These are phyloP conservation scores for Daboia siamensis DNA, from an alignment of 2,113 vertebrate species.

Conservation along the genomic window DNA sequence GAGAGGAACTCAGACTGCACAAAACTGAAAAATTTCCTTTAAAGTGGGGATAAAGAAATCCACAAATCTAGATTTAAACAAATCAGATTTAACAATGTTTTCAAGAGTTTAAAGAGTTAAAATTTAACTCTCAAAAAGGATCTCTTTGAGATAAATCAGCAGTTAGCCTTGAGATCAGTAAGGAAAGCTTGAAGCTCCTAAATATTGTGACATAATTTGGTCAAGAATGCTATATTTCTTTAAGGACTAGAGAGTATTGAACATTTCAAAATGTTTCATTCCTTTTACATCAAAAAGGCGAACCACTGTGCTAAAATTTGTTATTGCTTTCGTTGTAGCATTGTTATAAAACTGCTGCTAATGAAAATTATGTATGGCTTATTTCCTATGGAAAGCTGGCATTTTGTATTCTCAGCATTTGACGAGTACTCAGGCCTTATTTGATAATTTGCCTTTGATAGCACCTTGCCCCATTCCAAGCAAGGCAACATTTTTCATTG, in stretches of 20 bases:
- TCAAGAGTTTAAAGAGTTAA: neutral
- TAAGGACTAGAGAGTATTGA: conserved; percentile 20
- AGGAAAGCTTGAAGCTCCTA: neutral
- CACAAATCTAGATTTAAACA: neutral
- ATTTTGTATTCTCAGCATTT: neutral
- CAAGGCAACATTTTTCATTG: neutral
- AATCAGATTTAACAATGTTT: neutral
- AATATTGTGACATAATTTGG: neutral
- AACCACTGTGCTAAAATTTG: conserved; percentile 37
- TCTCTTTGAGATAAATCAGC: neutral
- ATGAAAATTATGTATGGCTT: conserved; percentile 6
- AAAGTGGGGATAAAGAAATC: neutral
- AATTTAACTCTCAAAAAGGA: neutral
- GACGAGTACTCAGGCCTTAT: neutral
- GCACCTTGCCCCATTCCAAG: neutral
- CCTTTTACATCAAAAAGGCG: conserved; percentile 2
- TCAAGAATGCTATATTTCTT: conserved; percentile 19
- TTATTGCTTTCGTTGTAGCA: conserved; percentile 33
- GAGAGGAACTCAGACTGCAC: neutral
- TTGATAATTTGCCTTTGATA: neutral
- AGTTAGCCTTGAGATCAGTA: neutral
- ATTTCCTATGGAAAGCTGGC: neutral
- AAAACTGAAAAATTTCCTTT: neutral
- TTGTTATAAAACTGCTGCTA: conserved; percentile 28
- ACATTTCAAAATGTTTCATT: neutral